Conservation (phyloP, 2,888 invertebrate genomes). For the Poecilus cupreus region DNA sequence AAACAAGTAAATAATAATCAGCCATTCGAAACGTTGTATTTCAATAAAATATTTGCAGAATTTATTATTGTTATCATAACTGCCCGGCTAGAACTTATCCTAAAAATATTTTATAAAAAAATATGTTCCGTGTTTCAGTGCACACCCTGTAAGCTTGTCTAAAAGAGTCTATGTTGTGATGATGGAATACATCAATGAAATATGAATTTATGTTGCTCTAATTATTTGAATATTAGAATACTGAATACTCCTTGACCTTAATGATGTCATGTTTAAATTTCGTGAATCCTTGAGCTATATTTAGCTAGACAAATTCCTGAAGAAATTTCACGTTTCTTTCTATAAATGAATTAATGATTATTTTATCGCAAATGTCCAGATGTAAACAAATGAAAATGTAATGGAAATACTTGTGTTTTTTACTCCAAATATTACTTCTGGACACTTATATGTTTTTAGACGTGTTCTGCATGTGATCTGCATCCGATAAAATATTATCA, state of each 20-base stretch:
- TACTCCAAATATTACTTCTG: no score
- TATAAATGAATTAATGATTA: not conserved
- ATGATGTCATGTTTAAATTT: slow-evolving; percentile 21
- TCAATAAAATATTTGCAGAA: no score
- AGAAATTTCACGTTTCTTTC: slow-evolving; percentile 5
- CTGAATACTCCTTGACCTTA: slow-evolving; percentile 1
- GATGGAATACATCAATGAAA: not conserved
- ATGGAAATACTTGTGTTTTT: not conserved
- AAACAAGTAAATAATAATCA: no score
- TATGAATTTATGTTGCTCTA: slow-evolving; percentile 15
- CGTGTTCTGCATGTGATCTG: no score
- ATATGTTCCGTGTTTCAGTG: not conserved
- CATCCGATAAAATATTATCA: no score
- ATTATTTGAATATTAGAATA: slow-evolving; percentile 11
- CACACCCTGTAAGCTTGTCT: no score
- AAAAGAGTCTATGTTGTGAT: no score
- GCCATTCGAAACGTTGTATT: no score
- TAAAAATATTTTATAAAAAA: no score
- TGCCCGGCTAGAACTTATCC: no score
- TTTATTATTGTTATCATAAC: no score
- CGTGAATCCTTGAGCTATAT: slow-evolving; percentile 23
- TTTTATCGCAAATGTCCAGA: not conserved
- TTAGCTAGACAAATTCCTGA: slow-evolving; percentile 10
- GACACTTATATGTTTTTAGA: no score
- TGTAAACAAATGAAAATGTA: not conserved